Evolutionary conservation across 1,140 invertebrate species (phyloP).

Genomic region (Aphaenogaster ashmeadi): DNA sequence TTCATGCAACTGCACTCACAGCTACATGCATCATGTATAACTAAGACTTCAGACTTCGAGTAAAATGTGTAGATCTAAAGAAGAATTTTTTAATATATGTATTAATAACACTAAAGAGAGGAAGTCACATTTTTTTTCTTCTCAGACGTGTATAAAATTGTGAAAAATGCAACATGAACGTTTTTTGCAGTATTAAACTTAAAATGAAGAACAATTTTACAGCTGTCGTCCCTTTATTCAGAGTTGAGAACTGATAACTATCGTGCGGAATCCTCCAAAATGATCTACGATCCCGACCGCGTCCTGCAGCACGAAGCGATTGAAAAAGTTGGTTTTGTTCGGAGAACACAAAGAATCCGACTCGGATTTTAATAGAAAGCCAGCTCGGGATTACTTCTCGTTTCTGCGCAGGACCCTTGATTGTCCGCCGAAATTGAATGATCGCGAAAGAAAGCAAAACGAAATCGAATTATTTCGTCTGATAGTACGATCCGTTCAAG

Average conservation of each 20-base stretch:
- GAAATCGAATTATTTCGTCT: constrained; percentile 60
- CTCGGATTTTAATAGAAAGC: constrained; percentile 74
- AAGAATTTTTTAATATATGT: not conserved
- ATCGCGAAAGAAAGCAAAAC: constrained; percentile 62
- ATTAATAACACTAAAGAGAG: not conserved
- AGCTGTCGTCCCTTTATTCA: not conserved
- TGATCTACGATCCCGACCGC: constrained; percentile 39
- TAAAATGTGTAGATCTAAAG: not conserved
- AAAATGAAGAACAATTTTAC: not conserved
- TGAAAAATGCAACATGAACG: not conserved
- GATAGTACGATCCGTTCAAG: constrained; percentile 36
- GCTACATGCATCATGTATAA: not conserved
- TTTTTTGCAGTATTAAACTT: not conserved
- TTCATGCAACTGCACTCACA: not conserved
- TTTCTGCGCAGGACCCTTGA: constrained; percentile 63
- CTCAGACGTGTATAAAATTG: not conserved
- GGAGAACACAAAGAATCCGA: constrained; percentile 61
- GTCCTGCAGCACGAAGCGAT: constrained; percentile 57
- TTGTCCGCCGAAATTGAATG: constrained; percentile 73
- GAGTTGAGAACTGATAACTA: constrained; percentile 25
- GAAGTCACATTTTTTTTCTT: not conserved
- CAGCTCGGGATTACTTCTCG: constrained; percentile 66
- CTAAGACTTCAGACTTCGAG: not conserved
- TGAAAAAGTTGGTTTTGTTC: constrained; percentile 68
- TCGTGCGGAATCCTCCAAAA: constrained; percentile 12